A percentile compares a stretch with the other conserved stretches of the same genome.
Evolutionary conservation across 2,797 vertebrate genomes (phyloP).

Genomic region (Cryptoblepharus egeriae): DNA sequence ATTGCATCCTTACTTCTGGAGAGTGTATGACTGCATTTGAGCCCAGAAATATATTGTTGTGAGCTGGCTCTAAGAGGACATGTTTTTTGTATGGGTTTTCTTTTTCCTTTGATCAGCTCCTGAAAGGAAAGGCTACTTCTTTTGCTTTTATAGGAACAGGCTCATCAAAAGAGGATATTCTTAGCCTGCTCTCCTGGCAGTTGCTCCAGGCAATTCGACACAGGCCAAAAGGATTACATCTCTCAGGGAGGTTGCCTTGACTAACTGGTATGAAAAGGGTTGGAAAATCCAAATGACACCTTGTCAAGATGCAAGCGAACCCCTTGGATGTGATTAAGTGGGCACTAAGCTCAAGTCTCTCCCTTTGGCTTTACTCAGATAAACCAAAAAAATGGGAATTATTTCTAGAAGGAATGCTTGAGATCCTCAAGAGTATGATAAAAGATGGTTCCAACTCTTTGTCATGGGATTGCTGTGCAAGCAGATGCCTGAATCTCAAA

Average conservation of each 20-base stretch:
- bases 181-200: background rate
- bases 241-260: background rate
- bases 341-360: background rate
- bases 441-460: background rate
- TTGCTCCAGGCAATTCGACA: background rate
- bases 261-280: background rate
- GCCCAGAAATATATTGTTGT: background rate
- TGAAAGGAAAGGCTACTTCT: background rate
- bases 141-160: background rate
- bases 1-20: no score
- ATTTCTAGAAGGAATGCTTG: background rate
- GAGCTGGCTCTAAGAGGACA: background rate
- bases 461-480: background rate
- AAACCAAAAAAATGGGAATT: background rate
- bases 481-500: no score
- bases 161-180: slow-evolving; percentile 10
- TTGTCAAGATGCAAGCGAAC: background rate
- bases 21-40: no score
- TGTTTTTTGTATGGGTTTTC: background rate
- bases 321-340: background rate
- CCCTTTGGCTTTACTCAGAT: background rate
- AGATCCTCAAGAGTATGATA: background rate
- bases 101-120: background rate
- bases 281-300: slow-evolving; percentile 4
- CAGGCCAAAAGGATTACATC: background rate